Conservation (phyloP, 2,113 vertebrate genomes). For the Zosterops japonicus region DNA sequence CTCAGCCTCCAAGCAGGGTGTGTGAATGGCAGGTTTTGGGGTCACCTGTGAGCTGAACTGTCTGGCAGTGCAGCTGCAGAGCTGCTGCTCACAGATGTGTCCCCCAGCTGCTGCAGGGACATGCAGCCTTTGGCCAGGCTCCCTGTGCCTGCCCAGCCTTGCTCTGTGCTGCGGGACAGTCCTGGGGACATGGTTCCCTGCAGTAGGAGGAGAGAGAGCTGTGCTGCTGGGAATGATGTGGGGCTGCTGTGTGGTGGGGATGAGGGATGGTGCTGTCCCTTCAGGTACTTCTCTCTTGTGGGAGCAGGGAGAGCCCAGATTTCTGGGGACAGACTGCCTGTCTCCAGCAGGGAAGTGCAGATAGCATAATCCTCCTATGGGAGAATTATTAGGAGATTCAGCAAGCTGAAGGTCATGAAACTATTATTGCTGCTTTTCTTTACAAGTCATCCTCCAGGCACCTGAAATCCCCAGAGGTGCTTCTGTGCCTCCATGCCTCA, state of each 20-base stretch:
- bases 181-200: neutral
- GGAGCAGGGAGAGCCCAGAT: neutral
- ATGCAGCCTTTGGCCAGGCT: neutral
- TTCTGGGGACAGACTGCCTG: neutral
- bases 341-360: neutral
- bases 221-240: neutral
- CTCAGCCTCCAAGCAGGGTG: neutral
- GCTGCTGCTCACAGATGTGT: neutral
- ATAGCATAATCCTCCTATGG: neutral
- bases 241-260: neutral
- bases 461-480: neutral
- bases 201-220: neutral
- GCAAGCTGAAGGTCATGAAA: neutral
- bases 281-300: neutral
- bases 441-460: neutral
- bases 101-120: neutral
- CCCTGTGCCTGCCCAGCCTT: neutral
- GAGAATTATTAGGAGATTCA: neutral
- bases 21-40: rapidly evolving
- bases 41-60: neutral
- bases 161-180: neutral
- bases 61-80: neutral
- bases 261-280: neutral
- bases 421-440: neutral
- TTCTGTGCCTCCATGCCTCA: neutral